These are phyloP conservation scores for Synanthedon vespiformis DNA, from an alignment of 2,888 invertebrate species.

Conservation along the genomic window DNA sequence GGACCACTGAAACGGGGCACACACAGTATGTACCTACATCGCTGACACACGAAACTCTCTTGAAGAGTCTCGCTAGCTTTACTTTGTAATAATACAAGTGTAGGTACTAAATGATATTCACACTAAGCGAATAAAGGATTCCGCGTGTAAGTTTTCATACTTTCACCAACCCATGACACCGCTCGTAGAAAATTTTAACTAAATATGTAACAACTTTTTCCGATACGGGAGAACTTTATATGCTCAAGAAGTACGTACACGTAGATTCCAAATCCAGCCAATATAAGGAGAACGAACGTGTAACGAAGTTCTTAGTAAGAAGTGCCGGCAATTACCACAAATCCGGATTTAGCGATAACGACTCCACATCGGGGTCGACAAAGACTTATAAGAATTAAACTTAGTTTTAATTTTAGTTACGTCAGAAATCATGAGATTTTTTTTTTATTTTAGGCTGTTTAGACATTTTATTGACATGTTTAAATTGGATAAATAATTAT, in stretches of 20 bases:
- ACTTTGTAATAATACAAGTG: no score
- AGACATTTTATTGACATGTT: no score
- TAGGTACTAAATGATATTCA: no score
- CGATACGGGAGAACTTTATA: no score
- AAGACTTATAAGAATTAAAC: slow-evolving; percentile 13
- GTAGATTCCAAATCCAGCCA: slow-evolving; percentile 16
- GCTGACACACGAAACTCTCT: slow-evolving; percentile 10
- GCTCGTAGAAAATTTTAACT: no score
- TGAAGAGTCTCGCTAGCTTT: slow-evolving; percentile 2
- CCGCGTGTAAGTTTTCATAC: no score
- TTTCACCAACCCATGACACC: no score
- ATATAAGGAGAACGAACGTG: slow-evolving; percentile 9
- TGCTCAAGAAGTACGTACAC: slow-evolving; percentile 2
- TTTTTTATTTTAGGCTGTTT: slow-evolving; percentile 7
- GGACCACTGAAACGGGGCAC: slow-evolving; percentile 11
- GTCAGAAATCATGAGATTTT: slow-evolving; percentile 14
- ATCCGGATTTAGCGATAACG: slow-evolving; percentile 11
- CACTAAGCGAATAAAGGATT: no score
- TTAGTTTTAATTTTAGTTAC: slow-evolving; percentile 12
- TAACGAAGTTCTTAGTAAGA: slow-evolving; percentile 10
- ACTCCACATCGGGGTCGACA: slow-evolving; percentile 8
- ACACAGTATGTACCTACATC: slow-evolving; percentile 13
- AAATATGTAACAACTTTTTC: no score
- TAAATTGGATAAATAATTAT: no score
- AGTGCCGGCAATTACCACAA: slow-evolving; percentile 14